Evolutionary conservation across 35 echinoderm and acorn worm genomes (phyloP).

Genomic region (Strongylocentrotus purpuratus): DNA sequence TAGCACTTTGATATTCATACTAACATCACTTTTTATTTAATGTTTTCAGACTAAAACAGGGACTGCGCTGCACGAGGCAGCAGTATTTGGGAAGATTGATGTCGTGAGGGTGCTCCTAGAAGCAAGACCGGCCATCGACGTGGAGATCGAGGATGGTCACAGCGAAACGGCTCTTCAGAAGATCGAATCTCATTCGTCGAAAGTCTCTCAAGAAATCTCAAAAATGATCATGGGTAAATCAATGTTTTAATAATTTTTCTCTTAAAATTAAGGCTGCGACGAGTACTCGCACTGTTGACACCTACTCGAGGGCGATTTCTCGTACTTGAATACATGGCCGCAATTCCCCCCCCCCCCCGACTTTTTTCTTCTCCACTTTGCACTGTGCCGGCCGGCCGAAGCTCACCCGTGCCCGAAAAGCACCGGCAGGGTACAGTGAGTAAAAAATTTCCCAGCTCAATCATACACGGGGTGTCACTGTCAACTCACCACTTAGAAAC

Average conservation of each 20-base stretch:
- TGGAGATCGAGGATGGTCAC: conserved; percentile 60
- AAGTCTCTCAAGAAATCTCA: conserved; percentile 73
- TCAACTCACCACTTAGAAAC: no score
- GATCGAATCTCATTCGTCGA: conserved; percentile 81
- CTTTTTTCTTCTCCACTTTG: no score
- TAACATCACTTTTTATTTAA: neutral
- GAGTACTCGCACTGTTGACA: no score
- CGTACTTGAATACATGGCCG: no score
- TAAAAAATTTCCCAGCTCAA: no score
- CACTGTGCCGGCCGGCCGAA: no score
- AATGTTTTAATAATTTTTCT: neutral
- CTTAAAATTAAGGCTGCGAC: no score
- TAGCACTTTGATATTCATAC: neutral
- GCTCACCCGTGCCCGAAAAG: no score
- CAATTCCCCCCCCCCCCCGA: no score
- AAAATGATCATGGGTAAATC: conserved; percentile 86
- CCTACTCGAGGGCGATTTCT: no score
- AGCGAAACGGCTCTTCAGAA: conserved; percentile 91
- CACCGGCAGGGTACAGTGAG: no score
- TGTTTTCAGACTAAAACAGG: conserved; percentile 76
- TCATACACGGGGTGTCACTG: no score
- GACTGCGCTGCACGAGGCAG: conserved; percentile 93
- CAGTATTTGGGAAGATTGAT: conserved; percentile 91
- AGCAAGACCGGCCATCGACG: conserved; percentile 65
- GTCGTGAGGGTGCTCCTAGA: conserved; percentile 86